Conservation (phyloP, 2,888 invertebrate species). For the Eupithecia subumbrata region DNA sequence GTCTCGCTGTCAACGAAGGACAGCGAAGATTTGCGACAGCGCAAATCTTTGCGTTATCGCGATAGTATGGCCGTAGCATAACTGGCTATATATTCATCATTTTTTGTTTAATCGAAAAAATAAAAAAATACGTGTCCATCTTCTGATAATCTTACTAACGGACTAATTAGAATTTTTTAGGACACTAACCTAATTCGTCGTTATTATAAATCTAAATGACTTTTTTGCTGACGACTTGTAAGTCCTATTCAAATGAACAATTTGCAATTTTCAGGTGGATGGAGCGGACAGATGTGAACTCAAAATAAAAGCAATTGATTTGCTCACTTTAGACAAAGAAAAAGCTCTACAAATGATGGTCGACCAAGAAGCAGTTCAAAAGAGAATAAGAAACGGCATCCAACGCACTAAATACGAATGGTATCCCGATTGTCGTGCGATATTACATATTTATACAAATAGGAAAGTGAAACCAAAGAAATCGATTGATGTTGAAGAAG, state of each 20-base stretch:
- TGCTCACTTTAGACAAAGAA: constrained; percentile 62
- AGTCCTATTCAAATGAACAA: background rate
- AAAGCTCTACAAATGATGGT: constrained; percentile 70
- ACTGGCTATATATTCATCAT: no score
- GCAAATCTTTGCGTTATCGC: no score
- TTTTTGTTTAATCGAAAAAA: no score
- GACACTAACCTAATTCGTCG: no score
- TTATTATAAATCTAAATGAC: no score
- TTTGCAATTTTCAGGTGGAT: constrained; percentile 68
- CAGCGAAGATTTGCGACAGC: no score
- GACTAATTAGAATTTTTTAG: no score
- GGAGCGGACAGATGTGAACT: constrained; percentile 74
- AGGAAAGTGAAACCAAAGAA: constrained; percentile 38
- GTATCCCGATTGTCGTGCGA: constrained; percentile 74
- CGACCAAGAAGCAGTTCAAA: constrained; percentile 62
- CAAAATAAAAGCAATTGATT: constrained; percentile 67
- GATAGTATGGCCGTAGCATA: no score
- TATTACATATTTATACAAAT: constrained; percentile 71
- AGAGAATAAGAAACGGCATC: constrained; percentile 64
- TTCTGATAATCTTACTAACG: no score
- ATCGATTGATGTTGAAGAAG: constrained; percentile 30
- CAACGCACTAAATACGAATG: constrained; percentile 67
- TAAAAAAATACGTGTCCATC: no score
- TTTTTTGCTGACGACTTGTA: no score
- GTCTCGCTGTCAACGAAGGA: no score